Conservation (phyloP, 2,888 invertebrate species). For the Amphimallon solstitiale region DNA sequence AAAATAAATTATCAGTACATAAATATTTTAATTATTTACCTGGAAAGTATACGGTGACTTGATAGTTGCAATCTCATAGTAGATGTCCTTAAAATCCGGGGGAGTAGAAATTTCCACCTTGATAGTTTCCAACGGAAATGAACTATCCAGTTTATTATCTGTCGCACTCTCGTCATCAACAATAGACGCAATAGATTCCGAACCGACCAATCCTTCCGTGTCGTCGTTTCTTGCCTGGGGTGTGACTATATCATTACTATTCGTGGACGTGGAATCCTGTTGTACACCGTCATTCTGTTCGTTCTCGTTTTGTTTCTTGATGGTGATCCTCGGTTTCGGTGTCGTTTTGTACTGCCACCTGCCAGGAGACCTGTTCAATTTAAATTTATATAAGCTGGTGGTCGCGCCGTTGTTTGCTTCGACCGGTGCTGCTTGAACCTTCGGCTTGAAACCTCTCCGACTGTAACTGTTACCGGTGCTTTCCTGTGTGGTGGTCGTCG, state of each 20-base stretch:
- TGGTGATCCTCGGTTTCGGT: conserved; percentile 85
- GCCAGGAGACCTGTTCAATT: conserved; percentile 83
- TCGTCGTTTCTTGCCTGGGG: conserved; percentile 67
- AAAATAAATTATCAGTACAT: too few species aligned
- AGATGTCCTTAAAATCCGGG: conserved; percentile 84
- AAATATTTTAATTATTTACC: conserved; percentile 65
- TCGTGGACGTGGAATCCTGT: conserved; percentile 42
- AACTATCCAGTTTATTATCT: conserved; percentile 73
- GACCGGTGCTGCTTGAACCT: conserved; percentile 67
- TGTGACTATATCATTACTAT: conserved; percentile 65
- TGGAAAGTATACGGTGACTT: conserved; percentile 91
- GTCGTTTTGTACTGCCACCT: conserved; percentile 93
- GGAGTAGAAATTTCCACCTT: conserved; percentile 91
- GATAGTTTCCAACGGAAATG: conserved; percentile 77
- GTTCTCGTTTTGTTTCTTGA: conserved; percentile 74
- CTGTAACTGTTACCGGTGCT: conserved; percentile 53
- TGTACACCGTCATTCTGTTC: conserved; percentile 60
- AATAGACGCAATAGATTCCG: conserved; percentile 74
- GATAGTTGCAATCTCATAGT: conserved; percentile 90
- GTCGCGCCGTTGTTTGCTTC: conserved; percentile 64
- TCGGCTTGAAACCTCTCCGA: conserved; percentile 76
- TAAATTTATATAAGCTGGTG: conserved; percentile 80
- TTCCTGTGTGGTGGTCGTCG: conserved; percentile 51
- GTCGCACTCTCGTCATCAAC: conserved; percentile 71
- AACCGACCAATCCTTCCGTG: conserved; percentile 75